Evolutionary conservation across 2,888 invertebrate species (phyloP), one percentile per base, ranked within the genome.

Genomic region (Adelognathus sp.): DNA sequence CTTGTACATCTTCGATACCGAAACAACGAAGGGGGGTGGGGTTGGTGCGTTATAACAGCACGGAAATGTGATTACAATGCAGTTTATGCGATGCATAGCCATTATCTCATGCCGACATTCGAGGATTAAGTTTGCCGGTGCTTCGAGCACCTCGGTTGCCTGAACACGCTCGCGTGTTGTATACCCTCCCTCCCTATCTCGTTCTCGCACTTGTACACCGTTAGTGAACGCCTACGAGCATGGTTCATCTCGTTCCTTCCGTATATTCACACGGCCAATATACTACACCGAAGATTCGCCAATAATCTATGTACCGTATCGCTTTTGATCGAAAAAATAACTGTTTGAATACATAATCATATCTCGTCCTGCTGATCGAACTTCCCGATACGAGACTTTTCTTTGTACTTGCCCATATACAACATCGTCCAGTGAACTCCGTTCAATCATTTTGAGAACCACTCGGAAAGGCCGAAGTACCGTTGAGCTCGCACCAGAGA

Each of bases 61-160:
- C 64, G 67, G 82, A 81, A 72, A 72, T 61, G 52, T 67, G 66
- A 72, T 77, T 72, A 86, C 85, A 86, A 86, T 85, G 85, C 83
- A 87, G 84, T 84, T 86, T 86, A 84, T 82, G 83, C 82, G 84
- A 82, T 81, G 82, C 78, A 75, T 80, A 81, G 81, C 81, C 80
- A 84, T 86, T 86, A 87, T 87, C 86, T 86, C 85, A 83, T 81
- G 85, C 82, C 85, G 82, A 83, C 82, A 82, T 63, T 64, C 83
- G 81, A 80, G 85, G 86, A 86, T 87, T 87, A 87, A 87, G 86
- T 86, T 84, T 41, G 63, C 63, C 50, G 61, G 24, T 61, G 75
- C 27, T 7, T 24, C 21, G 69, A 56, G 61, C 31, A 69, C 44
- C 71, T 60, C 52, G 71, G 66, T 72, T 77, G 71, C 76, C 41